Base-by-base conservation (phyloP, 2,113 vertebrate genomes). In the Ivindomyrus marchei region DNA sequence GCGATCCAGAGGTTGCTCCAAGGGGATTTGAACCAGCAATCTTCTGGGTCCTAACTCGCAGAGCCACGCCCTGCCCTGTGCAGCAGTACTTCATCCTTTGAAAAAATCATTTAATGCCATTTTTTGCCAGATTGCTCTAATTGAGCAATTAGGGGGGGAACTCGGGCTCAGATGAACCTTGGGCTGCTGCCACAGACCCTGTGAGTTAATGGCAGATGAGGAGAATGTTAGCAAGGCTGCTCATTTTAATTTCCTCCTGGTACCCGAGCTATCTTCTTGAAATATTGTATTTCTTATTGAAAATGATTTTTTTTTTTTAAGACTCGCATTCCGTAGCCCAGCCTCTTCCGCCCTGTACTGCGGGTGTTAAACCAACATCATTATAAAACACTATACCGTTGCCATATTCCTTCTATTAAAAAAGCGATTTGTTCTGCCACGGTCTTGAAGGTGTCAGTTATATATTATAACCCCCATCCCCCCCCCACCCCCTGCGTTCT, bases 371-470 rank as follows among this genome's bases (percentile, higher is more conserved):
- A 88, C 56, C 87, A 66, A 88, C 52, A 45, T 45, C 87, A 88
- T 88, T 66, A 62, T 66, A 66, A 66, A 88, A 66, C 87, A 88
- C 53, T 66, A 45, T 3, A 62, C 87, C 39, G 21, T 17, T 3
- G 21, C 42, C 52, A 88, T 88, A 45, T 88, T 66, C 53, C 36
- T 27, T 50, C 87, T 53, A 88, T 88, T 88, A 88, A 62, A 88
- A 88, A 88, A 66, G 87, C 56, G 24, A 62, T 88, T 88, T 88
- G 21, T 88, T 62, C 87, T 53, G 36, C 24, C 52, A 88, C 62
- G 87, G 87, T 62, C 87, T 39, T 62, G 53, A 42, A 88, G 87
- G 87, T 88, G 86, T 58, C 86, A 56, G 50, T 56, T 88, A 88
- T 88, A 58, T 88, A 56, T 88, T 88, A 88, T 11, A 70, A 53